Base-by-base conservation (phyloP, 2,888 invertebrate species). In the Dascillus cervinus region DNA sequence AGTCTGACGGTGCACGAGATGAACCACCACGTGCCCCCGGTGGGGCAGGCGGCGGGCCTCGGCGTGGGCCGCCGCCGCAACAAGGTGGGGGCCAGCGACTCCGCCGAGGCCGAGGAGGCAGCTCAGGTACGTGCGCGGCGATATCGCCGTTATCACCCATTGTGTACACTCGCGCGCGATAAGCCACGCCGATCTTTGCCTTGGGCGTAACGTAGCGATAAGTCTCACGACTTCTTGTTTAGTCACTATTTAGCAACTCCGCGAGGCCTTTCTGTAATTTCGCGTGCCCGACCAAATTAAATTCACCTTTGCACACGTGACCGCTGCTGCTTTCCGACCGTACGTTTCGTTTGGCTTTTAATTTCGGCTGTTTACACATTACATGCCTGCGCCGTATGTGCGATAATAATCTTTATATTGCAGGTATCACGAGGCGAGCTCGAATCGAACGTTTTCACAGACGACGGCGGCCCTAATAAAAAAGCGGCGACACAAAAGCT, bases 1-100 rank as follows among this genome's bases (percentile, higher is more conserved):
- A 89, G 88, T 60, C 67, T 91, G 56, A 90, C 90, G 9, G 88
- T 89, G 39, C 90, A 90, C 64, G 87, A 90, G 65, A 84, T 88
- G 75, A 88, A 90, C 69, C 88, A 88, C 62, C 88, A 88, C 67
- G 79, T 82, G 52, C 84, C 85, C 40, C 79, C 84, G 8, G 80
- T 81, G 46, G 84, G 84, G 22, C 81, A 80, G 58, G 69, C 72
- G 49, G 67, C 66, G 39, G 72, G 71, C 4, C 64, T 72, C 48
- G 69, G 68, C 38, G 66, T 70, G 46, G 69, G 71, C 1, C 65
- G 67, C 42, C 74, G 83, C 29, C 75, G 80, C 50, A 81, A 82
- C 63, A 80, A 82, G 58, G 82, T 83, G 53, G 83, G 83, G 39
- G 79, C 77, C 55, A 78, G 77, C 62, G 83, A 82, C 59, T 68